phyloP scores from a whole-genome alignment of 2,113 vertebrate genomes.

The Struthidea cinerea region DNA sequence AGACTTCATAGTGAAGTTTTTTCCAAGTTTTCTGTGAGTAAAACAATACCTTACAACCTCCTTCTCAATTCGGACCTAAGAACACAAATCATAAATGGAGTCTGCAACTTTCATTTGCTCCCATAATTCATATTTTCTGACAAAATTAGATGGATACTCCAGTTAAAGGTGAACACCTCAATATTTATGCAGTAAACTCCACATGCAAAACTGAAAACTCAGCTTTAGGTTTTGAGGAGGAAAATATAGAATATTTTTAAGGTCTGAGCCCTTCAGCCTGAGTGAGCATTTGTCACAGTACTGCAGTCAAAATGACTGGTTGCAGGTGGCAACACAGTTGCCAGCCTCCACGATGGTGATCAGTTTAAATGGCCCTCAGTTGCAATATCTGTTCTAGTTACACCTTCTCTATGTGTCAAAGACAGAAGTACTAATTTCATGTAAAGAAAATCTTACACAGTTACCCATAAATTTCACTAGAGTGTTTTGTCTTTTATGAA shows the following conservation, averaged over 20 bases:
- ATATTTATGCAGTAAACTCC: background rate
- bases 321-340: accelerated
- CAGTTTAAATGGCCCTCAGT: background rate
- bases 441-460: background rate
- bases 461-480: background rate
- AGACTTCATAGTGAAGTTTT: background rate
- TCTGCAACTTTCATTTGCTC: background rate
- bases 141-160: background rate
- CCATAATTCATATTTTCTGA: background rate
- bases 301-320: background rate
- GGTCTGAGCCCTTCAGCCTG: background rate
- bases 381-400: background rate
- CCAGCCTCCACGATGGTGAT: background rate
- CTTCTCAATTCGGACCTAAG: background rate
- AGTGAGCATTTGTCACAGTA: background rate
- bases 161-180: background rate
- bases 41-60: background rate
- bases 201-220: background rate
- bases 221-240: background rate
- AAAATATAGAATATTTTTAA: background rate
- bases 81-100: background rate
- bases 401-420: background rate
- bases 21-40: background rate
- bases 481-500: background rate
- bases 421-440: background rate